A percentile compares a stretch with the other conserved stretches of the same genome.
Conservation (phyloP, 1,140 invertebrate species). For the Drepana arcuata region DNA sequence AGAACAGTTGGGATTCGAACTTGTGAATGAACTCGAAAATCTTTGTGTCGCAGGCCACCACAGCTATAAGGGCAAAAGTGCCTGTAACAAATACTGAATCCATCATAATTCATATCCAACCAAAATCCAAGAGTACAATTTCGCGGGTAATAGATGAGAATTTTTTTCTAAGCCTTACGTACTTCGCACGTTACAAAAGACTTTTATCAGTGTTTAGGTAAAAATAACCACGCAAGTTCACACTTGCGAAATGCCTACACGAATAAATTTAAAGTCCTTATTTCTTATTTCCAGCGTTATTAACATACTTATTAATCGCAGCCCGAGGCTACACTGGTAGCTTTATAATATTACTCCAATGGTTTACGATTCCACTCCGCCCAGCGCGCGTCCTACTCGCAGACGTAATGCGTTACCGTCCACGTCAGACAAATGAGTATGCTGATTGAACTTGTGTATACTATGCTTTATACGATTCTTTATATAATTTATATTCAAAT, state of each 20-base stretch:
- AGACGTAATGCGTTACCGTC: slow-evolving; percentile 29
- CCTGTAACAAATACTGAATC: too few relatives aligned
- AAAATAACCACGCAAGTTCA: slow-evolving; percentile 4
- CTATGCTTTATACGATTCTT: slow-evolving; percentile 28
- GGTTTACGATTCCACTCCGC: slow-evolving; percentile 46
- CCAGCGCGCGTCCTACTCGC: slow-evolving; percentile 23
- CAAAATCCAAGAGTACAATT: too few relatives aligned
- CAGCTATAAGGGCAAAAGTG: too few relatives aligned
- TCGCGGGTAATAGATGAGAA: too few relatives aligned
- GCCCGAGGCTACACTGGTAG: slow-evolving; percentile 41
- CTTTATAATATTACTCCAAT: slow-evolving; percentile 45
- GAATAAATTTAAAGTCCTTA: too few relatives aligned
- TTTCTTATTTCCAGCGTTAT: slow-evolving; percentile 25
- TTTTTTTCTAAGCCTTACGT: slow-evolving; percentile 4
- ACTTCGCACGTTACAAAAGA: too few relatives aligned
- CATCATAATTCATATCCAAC: too few relatives aligned
- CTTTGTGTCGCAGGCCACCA: too few relatives aligned
- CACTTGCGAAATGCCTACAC: slow-evolving; percentile 10
- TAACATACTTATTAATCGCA: slow-evolving; percentile 53
- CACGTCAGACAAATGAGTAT: slow-evolving; percentile 44
- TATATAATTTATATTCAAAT: too few relatives aligned
- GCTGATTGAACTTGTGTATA: slow-evolving; percentile 44
- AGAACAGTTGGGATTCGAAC: too few relatives aligned
- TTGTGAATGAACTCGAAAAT: too few relatives aligned
- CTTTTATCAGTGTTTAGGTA: not conserved